Conservation (phyloP, 2,113 vertebrate genomes). For the Myiagra hebetior region DNA sequence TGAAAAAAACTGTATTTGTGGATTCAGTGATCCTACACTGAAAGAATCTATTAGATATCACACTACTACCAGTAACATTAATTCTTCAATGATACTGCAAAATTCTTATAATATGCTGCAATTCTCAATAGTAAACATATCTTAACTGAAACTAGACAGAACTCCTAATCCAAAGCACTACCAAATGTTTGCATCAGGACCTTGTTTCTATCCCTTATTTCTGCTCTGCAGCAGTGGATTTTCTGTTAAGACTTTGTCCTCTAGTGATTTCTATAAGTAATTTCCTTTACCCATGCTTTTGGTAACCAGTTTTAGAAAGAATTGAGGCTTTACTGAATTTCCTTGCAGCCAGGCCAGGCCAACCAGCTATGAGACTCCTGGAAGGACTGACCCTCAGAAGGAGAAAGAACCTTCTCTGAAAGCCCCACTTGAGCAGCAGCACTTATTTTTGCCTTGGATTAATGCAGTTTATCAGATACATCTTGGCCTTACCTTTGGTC, state of each 20-base stretch:
- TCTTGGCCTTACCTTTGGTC: conserved; percentile 84
- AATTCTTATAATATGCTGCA: background rate
- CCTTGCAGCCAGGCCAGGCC: background rate
- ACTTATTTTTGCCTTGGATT: background rate
- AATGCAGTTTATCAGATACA: background rate
- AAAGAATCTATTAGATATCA: background rate
- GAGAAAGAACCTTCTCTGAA: background rate
- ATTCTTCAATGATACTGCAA: background rate
- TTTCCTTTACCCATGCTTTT: background rate
- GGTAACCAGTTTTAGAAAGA: background rate
- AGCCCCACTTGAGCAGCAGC: background rate
- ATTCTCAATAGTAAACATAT: background rate
- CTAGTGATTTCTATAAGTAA: background rate
- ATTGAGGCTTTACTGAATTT: background rate
- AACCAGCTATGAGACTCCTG: background rate
- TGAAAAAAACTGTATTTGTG: background rate
- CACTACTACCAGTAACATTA: background rate
- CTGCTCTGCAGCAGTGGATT: background rate
- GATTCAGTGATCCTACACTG: background rate
- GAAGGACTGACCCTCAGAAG: background rate
- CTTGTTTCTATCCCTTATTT: background rate
- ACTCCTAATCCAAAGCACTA: background rate
- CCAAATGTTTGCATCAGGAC: background rate
- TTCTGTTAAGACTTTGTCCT: background rate
- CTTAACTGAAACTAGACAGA: background rate